Evolutionary conservation across 1,140 invertebrate species (phyloP).

Genomic region (Sycophaga agraensis): DNA sequence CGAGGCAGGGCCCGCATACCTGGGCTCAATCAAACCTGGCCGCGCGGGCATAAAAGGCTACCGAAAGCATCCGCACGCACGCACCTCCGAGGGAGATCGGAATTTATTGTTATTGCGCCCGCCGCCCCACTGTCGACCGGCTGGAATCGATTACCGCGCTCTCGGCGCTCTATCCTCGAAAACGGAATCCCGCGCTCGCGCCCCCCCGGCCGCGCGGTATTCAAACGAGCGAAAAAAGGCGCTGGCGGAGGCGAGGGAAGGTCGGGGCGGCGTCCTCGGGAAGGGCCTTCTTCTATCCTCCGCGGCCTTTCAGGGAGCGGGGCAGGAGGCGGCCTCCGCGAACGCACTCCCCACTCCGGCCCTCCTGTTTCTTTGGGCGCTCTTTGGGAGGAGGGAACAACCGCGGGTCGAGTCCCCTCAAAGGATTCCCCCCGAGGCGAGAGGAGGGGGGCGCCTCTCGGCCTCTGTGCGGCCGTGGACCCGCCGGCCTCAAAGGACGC

Average conservation of each 20-base stretch:
- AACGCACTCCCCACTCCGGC: no score
- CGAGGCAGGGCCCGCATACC: no score
- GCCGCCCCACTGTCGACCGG: no score
- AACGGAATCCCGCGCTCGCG: constrained; percentile 9
- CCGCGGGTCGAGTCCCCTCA: neutral
- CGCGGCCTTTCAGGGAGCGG: neutral
- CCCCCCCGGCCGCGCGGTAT: neutral
- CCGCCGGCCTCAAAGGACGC: constrained; percentile 4
- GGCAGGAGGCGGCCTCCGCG: neutral
- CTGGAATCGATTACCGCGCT: constrained; percentile 16
- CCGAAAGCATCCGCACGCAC: neutral
- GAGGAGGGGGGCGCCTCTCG: no score
- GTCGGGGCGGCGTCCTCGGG: constrained; percentile 17
- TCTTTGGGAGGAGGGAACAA: neutral
- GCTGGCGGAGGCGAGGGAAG: neutral
- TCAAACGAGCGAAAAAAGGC: neutral
- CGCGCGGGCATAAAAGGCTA: neutral
- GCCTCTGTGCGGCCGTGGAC: no score
- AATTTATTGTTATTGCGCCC: constrained; percentile 23
- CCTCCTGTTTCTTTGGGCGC: no score
- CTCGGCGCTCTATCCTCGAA: constrained; percentile 6
- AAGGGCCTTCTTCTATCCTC: neutral
- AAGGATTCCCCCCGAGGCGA: constrained; percentile 25
- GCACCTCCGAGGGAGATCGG: neutral
- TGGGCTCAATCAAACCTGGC: neutral